Evolutionary conservation across 2,888 invertebrate species (phyloP).

Genomic region (Pristionchus exspectatus): DNA sequence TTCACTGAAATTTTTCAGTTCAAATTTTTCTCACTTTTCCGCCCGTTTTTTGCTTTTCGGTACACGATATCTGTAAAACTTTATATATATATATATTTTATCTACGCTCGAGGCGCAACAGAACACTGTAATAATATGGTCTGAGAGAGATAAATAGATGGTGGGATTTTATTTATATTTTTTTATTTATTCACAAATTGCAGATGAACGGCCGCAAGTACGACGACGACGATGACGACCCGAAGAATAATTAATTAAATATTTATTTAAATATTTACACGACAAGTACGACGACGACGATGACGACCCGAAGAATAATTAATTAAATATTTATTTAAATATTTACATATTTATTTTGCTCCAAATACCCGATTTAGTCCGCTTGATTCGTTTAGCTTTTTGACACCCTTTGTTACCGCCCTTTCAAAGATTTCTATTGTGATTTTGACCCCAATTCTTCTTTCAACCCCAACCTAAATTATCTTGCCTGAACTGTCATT

Average conservation of each 20-base stretch:
- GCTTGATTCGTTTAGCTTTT: not conserved
- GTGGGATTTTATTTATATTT: too few species aligned
- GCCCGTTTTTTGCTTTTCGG: too few species aligned
- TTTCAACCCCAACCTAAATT: not conserved
- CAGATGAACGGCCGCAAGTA: conserved; percentile 65
- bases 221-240: conserved; percentile 18
- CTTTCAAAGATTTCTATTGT: not conserved
- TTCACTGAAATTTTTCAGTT: too few species aligned
- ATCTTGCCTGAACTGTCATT: not conserved
- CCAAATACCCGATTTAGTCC: not conserved
- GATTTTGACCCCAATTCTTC: not conserved
- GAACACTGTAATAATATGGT: too few species aligned
- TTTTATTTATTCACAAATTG: not conserved
- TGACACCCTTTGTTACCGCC: not conserved
- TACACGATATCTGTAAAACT: too few species aligned
- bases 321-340: not conserved
- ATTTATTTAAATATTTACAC: not conserved
- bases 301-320: not conserved
- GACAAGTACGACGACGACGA: conserved; percentile 49
- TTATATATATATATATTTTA: too few species aligned
- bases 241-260: not conserved
- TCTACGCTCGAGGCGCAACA: too few species aligned
- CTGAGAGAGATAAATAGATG: too few species aligned
- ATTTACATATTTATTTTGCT: not conserved
- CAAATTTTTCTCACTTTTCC: too few species aligned